phyloP scores from a whole-genome alignment of 2,113 vertebrate species.

The Elgaria multicarinata region DNA sequence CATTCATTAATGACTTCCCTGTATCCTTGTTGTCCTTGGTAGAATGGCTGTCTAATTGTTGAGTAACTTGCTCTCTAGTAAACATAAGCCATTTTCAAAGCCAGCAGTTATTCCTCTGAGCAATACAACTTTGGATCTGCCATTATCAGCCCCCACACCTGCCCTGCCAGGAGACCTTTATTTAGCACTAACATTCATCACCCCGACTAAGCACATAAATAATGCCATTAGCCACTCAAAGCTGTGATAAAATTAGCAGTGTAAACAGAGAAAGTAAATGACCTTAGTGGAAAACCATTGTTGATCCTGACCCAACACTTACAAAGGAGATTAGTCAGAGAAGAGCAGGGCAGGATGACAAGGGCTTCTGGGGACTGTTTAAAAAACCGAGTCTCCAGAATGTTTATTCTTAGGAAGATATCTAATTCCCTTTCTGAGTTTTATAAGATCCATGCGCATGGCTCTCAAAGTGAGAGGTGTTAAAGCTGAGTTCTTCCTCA shows the following conservation, averaged over 20 bases:
- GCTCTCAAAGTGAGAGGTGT: neutral
- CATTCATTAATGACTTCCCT: neutral
- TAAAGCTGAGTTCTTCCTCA: neutral
- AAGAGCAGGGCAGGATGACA: slow-evolving; percentile 53
- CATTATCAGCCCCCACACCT: slow-evolving; percentile 63
- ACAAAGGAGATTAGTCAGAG: slow-evolving; percentile 74
- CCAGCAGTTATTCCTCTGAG: slow-evolving; percentile 61
- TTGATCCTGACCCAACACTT: slow-evolving; percentile 80
- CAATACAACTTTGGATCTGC: slow-evolving; percentile 64
- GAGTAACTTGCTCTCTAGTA: slow-evolving; percentile 49
- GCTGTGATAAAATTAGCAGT: slow-evolving; percentile 79
- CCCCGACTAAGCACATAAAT: slow-evolving; percentile 70
- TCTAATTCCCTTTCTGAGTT: slow-evolving; percentile 60
- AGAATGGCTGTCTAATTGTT: slow-evolving; percentile 44
- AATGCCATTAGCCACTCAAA: slow-evolving; percentile 74
- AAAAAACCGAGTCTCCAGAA: slow-evolving; percentile 55
- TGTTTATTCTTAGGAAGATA: slow-evolving; percentile 65
- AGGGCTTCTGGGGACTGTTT: slow-evolving; percentile 66
- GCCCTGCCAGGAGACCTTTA: slow-evolving; percentile 65
- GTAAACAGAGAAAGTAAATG: slow-evolving; percentile 77
- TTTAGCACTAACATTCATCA: slow-evolving; percentile 77
- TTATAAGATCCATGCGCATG: slow-evolving; percentile 51
- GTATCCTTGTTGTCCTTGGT: neutral
- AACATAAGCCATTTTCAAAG: slow-evolving; percentile 52
- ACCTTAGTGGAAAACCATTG: slow-evolving; percentile 74